phyloP scores from a whole-genome alignment of 2,113 vertebrate genomes.

The Ivindomyrus marchei region DNA sequence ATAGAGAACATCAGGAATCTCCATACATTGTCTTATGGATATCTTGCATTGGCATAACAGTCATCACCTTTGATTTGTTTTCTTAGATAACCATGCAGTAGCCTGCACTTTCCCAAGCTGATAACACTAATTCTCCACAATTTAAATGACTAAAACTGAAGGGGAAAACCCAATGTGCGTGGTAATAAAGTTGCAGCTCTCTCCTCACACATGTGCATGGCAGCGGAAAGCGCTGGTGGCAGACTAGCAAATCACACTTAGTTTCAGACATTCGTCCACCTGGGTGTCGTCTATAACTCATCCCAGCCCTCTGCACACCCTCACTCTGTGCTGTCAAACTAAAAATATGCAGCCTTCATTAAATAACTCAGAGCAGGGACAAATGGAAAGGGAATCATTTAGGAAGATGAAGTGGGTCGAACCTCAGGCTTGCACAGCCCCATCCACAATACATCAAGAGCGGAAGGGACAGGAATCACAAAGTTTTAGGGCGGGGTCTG shows the following conservation, averaged over 20 bases:
- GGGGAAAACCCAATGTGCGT: neutral
- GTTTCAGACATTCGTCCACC: neutral
- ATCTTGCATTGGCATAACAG: neutral
- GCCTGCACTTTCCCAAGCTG: neutral
- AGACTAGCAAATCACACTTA: neutral
- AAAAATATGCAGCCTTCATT: constrained; percentile 36
- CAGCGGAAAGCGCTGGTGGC: neutral
- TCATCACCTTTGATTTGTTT: neutral
- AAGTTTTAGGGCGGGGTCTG: constrained; percentile 16
- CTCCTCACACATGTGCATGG: neutral
- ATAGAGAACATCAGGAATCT: neutral
- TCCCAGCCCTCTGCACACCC: neutral
- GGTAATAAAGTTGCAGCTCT: neutral
- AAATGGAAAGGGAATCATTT: constrained; percentile 33
- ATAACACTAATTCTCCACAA: neutral
- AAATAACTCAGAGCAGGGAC: constrained; percentile 29
- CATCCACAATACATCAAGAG: constrained; percentile 22
- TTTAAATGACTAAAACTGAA: neutral
- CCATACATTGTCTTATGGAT: neutral
- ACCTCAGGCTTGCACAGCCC: constrained; percentile 11
- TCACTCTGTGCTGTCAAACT: constrained; percentile 18
- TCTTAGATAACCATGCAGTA: neutral
- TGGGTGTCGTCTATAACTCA: constrained; percentile 15
- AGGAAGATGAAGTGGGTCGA: constrained; percentile 26
- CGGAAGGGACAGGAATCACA: neutral